Evolutionary conservation across 1,140 invertebrate genomes (phyloP), one percentile per base, ranked within the genome.

Genomic region (Ostrea edulis): DNA sequence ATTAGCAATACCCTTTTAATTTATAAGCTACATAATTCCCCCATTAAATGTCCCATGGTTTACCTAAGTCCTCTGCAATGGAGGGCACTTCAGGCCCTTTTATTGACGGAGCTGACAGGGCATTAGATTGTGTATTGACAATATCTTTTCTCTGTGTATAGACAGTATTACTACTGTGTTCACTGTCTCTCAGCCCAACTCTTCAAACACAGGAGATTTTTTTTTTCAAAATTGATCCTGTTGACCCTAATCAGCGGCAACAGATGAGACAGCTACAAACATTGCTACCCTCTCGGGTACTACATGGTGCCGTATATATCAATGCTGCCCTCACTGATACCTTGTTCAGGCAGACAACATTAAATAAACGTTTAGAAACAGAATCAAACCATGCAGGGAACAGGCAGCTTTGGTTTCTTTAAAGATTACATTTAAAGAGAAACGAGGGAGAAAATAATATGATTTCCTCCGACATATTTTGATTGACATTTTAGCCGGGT

Each of bases 121-220:
- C 22, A 77, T 35, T 77, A 29, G 25, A 77, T 77, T 77, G 68
- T 77, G 68, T 77, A 77, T 77, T 77, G 68, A 77, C 68, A 77
- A 29, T 35, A 77, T 14, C 22, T 77, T 77, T 77, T 35, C 29
- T 25, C 12, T 14, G 68, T 77, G 25, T 14, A 12, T 77, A 77
- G 68, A 77, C 68, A 77, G 68, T 12, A 77, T 25, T 29, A 77
- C 25, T 77, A 77, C 29, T 35, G 22, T 77, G 29, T 77, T 77
- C 25, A 77, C 29, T 29, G 68, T 77, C 68, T 77, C 68, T 25
- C 9, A 12, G 12, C 29, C 35, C 8, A 77, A 35, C 22, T 77
- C 29, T 35, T 77, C 8, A 14, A 35, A 35, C 25, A 44, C 68
- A 77, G 9, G 25, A 4, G 5, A 44, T 44, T 44, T 62, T 62